Conservation (phyloP, 2,888 invertebrate species). For the Drosophila meridiana region DNA sequence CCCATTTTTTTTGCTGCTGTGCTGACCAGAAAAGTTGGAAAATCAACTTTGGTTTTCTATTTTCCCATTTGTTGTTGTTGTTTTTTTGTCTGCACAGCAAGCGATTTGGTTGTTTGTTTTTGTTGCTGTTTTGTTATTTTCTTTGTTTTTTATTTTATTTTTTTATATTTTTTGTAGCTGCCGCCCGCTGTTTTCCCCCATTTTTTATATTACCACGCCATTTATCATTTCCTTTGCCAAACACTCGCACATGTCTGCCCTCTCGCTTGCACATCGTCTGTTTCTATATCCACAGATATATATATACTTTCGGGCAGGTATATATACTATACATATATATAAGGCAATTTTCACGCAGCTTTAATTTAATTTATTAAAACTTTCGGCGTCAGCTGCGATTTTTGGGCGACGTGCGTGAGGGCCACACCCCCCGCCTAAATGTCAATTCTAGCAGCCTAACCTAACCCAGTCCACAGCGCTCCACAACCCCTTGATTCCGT, state of each 20-base stretch:
- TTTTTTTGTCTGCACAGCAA: constrained; percentile 46
- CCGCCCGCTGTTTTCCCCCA: constrained; percentile 80
- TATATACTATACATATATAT: constrained; percentile 31
- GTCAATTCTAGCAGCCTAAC: constrained; percentile 25
- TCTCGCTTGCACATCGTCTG: constrained; percentile 37
- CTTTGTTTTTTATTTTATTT: constrained; percentile 31
- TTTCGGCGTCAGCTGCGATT: constrained; percentile 60
- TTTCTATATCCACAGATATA: not conserved
- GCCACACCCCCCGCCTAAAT: constrained; percentile 62
- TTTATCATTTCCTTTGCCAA: constrained; percentile 82
- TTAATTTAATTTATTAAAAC: constrained; percentile 78
- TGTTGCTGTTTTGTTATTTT: constrained; percentile 51
- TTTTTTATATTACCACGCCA: constrained; percentile 83
- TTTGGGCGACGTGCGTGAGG: constrained; percentile 64
- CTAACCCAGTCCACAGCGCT: constrained; percentile 11
- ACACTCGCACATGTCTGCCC: constrained; percentile 54
- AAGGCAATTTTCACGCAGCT: constrained; percentile 74
- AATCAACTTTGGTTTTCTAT: constrained; percentile 61
- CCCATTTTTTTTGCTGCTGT: constrained; percentile 59
- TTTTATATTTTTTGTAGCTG: constrained; percentile 47
- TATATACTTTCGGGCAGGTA: constrained; percentile 37
- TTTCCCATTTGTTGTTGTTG: constrained; percentile 20
- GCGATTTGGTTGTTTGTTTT: constrained; percentile 60
- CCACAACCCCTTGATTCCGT: constrained; percentile 14
- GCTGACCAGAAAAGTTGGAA: constrained; percentile 63